Conservation (phyloP, 2,888 invertebrate species). For the Salticus scenicus region DNA sequence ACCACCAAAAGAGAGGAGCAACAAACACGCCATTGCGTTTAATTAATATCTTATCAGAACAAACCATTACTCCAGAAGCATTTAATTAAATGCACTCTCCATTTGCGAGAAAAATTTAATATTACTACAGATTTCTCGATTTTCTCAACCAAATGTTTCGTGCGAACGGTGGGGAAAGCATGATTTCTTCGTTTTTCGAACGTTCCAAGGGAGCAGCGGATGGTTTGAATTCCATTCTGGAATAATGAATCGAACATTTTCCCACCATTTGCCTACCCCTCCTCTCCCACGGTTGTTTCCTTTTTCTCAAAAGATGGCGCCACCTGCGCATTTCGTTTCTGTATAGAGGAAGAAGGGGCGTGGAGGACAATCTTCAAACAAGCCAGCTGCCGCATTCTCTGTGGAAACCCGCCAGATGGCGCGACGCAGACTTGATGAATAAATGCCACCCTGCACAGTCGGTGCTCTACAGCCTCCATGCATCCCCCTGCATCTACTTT, state of each 20-base stretch:
- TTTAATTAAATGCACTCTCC: too few relatives aligned
- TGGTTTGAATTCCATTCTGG: too few relatives aligned
- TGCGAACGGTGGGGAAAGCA: too few relatives aligned
- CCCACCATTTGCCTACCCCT: neutral
- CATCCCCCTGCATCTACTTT: slow-evolving; percentile 10
- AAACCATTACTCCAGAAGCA: too few relatives aligned
- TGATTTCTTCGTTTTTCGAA: too few relatives aligned
- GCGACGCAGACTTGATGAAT: slow-evolving; percentile 68
- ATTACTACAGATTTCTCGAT: too few relatives aligned
- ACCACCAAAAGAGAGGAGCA: too few relatives aligned
- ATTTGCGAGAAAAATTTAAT: too few relatives aligned
- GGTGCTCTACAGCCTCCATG: slow-evolving; percentile 15
- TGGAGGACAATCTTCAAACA: slow-evolving; percentile 25
- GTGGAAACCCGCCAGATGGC: slow-evolving; percentile 69
- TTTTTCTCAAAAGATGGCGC: neutral
- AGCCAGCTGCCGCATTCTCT: slow-evolving; percentile 63
- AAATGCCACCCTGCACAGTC: slow-evolving; percentile 64
- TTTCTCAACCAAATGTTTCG: too few relatives aligned
- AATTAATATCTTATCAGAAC: too few relatives aligned
- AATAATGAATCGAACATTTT: neutral
- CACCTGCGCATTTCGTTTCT: neutral
- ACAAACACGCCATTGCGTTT: too few relatives aligned
- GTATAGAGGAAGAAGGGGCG: neutral
- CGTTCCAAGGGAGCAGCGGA: too few relatives aligned
- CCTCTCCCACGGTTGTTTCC: neutral